Percentiles rank a stretch among this genome's conserved stretches.
phyloP scores from a whole-genome alignment of 1,140 invertebrate species.

The Drosophila repletoides region DNA sequence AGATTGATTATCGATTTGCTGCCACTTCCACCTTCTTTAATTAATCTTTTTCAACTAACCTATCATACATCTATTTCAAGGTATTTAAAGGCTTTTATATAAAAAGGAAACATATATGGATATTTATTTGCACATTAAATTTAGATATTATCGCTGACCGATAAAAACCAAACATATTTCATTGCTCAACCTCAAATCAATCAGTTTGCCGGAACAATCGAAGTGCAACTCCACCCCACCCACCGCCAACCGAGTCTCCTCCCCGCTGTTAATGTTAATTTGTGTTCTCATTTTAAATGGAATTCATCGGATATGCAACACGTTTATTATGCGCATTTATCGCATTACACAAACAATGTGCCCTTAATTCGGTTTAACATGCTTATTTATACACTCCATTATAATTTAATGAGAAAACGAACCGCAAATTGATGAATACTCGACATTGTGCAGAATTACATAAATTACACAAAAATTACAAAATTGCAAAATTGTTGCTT shows the following conservation, averaged over 20 bases:
- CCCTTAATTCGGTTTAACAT: conserved; percentile 46
- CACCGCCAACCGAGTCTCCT: too few relatives aligned
- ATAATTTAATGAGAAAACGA: conserved; percentile 56
- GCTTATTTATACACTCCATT: conserved; percentile 51
- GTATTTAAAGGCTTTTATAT: too few relatives aligned
- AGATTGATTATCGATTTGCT: too few relatives aligned
- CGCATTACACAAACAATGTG: conserved; percentile 54
- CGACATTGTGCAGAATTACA: background rate
- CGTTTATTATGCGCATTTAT: conserved; percentile 64
- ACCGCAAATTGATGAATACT: conserved; percentile 58
- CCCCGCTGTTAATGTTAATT: too few relatives aligned
- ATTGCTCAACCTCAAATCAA: conserved; percentile 9
- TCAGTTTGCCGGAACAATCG: background rate
- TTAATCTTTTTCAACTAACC: too few relatives aligned
- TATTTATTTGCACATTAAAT: background rate
- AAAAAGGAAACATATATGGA: too few relatives aligned
- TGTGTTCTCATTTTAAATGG: conserved; percentile 27
- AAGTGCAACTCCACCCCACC: background rate
- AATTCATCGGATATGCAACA: conserved; percentile 18
- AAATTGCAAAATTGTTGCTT: background rate
- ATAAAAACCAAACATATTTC: background rate
- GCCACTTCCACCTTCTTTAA: too few relatives aligned
- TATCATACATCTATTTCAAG: too few relatives aligned
- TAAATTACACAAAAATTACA: too few relatives aligned
- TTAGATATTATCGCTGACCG: background rate